phyloP scores from a whole-genome alignment of 2,113 vertebrate species.

The human (Homo sapiens) region DNA sequence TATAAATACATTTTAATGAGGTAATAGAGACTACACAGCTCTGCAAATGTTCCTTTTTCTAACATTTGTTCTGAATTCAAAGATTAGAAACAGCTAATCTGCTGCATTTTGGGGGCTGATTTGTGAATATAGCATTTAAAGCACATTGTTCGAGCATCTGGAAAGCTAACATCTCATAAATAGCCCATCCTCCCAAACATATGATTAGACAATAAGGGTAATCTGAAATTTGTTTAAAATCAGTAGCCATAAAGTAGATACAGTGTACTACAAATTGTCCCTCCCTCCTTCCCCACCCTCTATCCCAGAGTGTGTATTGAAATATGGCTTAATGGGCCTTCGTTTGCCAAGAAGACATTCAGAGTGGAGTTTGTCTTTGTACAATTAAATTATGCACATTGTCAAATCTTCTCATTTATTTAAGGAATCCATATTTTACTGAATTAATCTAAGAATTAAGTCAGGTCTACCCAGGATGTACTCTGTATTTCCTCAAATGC shows the following conservation, averaged over 20 bases:
- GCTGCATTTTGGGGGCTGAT: slow-evolving; percentile 79
- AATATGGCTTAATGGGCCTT: slow-evolving; percentile 67
- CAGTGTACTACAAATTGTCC: slow-evolving; percentile 69
- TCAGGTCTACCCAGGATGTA: slow-evolving; percentile 48
- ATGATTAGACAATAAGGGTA: slow-evolving; percentile 88
- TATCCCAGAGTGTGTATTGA: slow-evolving; percentile 71
- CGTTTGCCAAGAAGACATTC: slow-evolving; percentile 71
- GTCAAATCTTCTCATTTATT: slow-evolving; percentile 76
- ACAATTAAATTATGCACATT: slow-evolving; percentile 75
- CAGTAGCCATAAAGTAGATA: slow-evolving; percentile 78
- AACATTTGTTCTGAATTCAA: slow-evolving; percentile 84
- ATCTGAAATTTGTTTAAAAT: slow-evolving; percentile 82
- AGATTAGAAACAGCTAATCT: slow-evolving; percentile 87
- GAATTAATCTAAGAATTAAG: slow-evolving; percentile 63
- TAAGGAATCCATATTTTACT: slow-evolving; percentile 70
- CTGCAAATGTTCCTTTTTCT: slow-evolving; percentile 83
- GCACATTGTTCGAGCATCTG: slow-evolving; percentile 87
- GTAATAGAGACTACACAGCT: slow-evolving; percentile 83
- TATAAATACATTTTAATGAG: slow-evolving; percentile 85
- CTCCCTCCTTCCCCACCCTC: slow-evolving; percentile 69
- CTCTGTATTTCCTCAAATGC: neutral
- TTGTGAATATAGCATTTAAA: slow-evolving; percentile 84
- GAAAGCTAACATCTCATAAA: slow-evolving; percentile 85
- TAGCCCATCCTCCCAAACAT: slow-evolving; percentile 84
- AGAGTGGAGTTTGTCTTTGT: slow-evolving; percentile 68